Evolutionary conservation across 2,888 invertebrate genomes (phyloP).

Genomic region (Dasypolia templi): DNA sequence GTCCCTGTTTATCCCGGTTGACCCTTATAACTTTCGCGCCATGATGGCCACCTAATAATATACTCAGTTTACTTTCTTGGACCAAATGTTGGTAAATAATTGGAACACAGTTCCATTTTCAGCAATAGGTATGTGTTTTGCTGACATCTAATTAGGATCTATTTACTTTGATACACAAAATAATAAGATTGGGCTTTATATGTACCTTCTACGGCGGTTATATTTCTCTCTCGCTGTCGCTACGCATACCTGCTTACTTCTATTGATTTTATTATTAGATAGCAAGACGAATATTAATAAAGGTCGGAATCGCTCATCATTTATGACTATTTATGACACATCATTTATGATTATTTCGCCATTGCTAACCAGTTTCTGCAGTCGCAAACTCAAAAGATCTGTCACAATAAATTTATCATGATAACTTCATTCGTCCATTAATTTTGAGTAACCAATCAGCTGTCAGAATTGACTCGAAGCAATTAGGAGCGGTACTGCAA

Average conservation of each 20-base stretch:
- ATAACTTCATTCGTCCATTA: slow-evolving; percentile 50
- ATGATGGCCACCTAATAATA: slow-evolving; percentile 52
- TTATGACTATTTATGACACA: not conserved
- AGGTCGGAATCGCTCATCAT: too few relatives aligned
- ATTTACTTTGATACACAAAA: slow-evolving; percentile 33
- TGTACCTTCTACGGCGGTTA: not conserved
- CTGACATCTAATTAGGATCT: slow-evolving; percentile 42
- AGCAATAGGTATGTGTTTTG: slow-evolving; percentile 34
- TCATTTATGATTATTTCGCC: not conserved
- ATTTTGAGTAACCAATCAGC: slow-evolving; percentile 73
- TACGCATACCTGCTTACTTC: not conserved
- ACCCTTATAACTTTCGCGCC: slow-evolving; percentile 62
- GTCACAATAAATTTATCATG: slow-evolving; percentile 21
- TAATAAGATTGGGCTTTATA: slow-evolving; percentile 24
- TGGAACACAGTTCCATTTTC: slow-evolving; percentile 37
- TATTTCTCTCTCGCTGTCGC: not conserved
- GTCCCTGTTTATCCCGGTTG: slow-evolving; percentile 48
- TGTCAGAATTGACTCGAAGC: slow-evolving; percentile 81
- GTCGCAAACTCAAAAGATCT: not conserved
- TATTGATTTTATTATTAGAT: not conserved
- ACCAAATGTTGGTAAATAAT: slow-evolving; percentile 53
- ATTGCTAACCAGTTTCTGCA: not conserved
- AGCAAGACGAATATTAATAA: not conserved
- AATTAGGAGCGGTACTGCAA: slow-evolving; percentile 78
- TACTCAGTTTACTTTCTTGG: slow-evolving; percentile 44